Evolutionary conservation across 2,113 vertebrate species (phyloP).

Genomic region (Seriola rivoliana): DNA sequence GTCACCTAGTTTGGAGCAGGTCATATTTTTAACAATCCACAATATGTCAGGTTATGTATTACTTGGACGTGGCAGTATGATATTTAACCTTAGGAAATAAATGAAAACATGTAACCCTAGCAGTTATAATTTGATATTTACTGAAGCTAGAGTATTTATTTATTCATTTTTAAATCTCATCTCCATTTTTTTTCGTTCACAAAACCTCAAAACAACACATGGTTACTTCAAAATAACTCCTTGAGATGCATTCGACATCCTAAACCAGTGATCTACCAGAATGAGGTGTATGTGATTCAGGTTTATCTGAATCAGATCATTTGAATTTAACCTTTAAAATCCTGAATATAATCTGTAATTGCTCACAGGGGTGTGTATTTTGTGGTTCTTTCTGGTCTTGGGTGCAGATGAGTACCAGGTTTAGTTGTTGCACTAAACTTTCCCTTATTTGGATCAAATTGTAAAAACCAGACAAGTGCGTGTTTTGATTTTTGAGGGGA

Average conservation of each 20-base stretch:
- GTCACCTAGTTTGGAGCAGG: not conserved
- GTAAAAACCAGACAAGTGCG: not conserved
- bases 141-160: no score
- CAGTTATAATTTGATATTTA: no score
- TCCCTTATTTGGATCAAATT: not conserved
- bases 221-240: not conserved
- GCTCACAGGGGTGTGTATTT: not conserved
- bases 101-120: no score
- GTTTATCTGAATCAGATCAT: not conserved
- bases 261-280: no score
- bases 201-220: not conserved
- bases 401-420: not conserved
- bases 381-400: not conserved
- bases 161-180: no score
- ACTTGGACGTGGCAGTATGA: not conserved
- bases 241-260: not conserved
- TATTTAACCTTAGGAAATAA: not conserved
- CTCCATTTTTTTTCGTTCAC: no score
- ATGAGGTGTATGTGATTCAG: not conserved
- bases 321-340: not conserved
- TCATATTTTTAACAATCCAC: not conserved
- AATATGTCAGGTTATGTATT: not conserved
- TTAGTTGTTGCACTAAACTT: not conserved
- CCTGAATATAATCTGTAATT: not conserved
- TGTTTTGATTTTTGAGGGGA: not conserved